phyloP scores from a whole-genome alignment of 2,797 vertebrate genomes.

The Xiphophorus birchmanni region DNA sequence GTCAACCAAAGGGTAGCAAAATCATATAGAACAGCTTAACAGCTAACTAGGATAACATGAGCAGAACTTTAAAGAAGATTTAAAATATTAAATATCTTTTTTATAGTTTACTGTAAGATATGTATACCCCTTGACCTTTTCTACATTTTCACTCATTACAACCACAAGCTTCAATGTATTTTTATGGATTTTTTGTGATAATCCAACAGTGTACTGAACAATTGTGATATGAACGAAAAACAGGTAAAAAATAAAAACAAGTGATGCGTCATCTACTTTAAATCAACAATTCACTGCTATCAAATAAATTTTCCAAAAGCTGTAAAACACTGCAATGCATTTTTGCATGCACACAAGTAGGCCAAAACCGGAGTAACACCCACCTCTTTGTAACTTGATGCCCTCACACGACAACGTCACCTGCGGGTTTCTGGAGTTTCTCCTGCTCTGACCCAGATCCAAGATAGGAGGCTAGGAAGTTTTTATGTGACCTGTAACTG shows the following conservation, averaged over 20 bases:
- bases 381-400: slow-evolving; percentile 41
- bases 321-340: background rate
- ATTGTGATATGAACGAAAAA: background rate
- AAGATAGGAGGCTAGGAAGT: slow-evolving; percentile 79
- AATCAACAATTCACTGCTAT: background rate
- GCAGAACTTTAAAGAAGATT: background rate
- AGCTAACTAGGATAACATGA: background rate
- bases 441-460: slow-evolving; percentile 73
- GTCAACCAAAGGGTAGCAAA: background rate
- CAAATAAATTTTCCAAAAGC: background rate
- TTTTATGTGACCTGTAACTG: slow-evolving; percentile 83
- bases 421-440: slow-evolving; percentile 73
- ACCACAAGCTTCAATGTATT: background rate
- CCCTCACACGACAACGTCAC: slow-evolving; percentile 70
- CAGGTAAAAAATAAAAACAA: background rate
- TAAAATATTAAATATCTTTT: background rate
- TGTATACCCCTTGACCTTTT: background rate
- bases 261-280: background rate
- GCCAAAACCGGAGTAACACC: slow-evolving; percentile 16
- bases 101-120: background rate
- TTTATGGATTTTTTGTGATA: background rate
- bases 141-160: background rate
- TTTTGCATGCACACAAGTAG: background rate
- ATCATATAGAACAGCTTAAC: background rate
- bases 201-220: background rate